These are phyloP conservation scores for Acanthococcus lagerstroemiae DNA, from an alignment of 2,888 invertebrate species.

Conservation along the genomic window DNA sequence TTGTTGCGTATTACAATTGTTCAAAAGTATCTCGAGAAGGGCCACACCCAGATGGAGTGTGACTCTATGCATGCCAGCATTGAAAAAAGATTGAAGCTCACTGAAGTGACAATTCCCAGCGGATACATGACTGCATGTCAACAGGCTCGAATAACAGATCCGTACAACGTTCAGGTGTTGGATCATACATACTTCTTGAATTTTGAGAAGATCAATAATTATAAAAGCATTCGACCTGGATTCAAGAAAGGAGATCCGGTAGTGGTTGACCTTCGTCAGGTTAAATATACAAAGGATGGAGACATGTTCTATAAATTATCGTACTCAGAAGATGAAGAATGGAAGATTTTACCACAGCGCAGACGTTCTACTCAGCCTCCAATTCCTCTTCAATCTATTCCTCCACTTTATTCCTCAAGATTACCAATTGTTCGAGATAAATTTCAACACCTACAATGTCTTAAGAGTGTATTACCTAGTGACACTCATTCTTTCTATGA, in stretches of 20 bases:
- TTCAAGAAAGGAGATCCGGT: neutral
- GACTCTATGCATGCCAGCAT: constrained; percentile 38
- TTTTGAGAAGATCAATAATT: neutral
- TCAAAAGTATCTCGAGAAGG: constrained; percentile 38
- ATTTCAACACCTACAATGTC: neutral
- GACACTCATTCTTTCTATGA: neutral
- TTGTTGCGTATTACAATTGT: constrained; percentile 33
- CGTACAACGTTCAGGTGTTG: neutral
- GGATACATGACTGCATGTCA: neutral
- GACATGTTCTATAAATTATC: neutral
- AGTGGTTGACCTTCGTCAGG: neutral
- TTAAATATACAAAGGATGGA: neutral
- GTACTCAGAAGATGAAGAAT: neutral
- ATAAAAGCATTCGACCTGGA: neutral
- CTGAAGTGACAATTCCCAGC: neutral
- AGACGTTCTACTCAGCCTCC: neutral
- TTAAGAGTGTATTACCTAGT: neutral
- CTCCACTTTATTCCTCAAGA: neutral
- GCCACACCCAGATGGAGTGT: constrained; percentile 39
- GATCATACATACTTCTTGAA: neutral
- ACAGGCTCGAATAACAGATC: neutral
- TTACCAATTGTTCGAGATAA: neutral
- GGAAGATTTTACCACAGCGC: neutral
- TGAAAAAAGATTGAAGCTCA: constrained; percentile 28
- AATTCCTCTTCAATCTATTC: neutral